A percentile compares a stretch with the other conserved stretches of the same genome.
phyloP scores from a whole-genome alignment of 2,888 invertebrate species.

The Caenorhabditis imperialis region DNA sequence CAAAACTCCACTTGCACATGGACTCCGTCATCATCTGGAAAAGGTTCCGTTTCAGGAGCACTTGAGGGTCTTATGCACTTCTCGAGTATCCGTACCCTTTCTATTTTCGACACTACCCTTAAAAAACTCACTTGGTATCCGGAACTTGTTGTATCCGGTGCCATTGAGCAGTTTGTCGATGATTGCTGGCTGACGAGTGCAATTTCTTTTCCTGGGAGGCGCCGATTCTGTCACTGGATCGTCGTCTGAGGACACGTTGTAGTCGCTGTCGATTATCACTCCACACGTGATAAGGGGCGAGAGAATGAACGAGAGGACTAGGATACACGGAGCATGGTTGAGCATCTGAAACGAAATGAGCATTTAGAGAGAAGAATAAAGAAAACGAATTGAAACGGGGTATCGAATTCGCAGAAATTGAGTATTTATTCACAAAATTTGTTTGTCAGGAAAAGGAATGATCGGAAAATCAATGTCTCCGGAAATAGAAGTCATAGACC shows the following conservation, averaged over 20 bases:
- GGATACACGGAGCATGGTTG: slow-evolving; percentile 10
- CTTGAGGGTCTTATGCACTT: too few species aligned
- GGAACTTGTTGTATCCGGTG: slow-evolving; percentile 78
- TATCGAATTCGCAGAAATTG: too few species aligned
- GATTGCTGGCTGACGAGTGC: slow-evolving; percentile 74
- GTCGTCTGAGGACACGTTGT: slow-evolving; percentile 61
- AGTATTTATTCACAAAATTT: too few species aligned
- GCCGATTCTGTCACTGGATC: slow-evolving; percentile 45
- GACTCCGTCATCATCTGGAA: slow-evolving; percentile 73
- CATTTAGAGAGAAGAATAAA: slow-evolving; percentile 1
- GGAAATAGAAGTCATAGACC: too few species aligned
- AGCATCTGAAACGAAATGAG: slow-evolving; percentile 29
- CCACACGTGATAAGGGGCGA: slow-evolving; percentile 15
- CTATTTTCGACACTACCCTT: not conserved
- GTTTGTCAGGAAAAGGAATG: too few species aligned
- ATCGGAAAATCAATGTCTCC: too few species aligned
- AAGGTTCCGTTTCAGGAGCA: too few species aligned
- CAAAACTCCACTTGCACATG: slow-evolving; percentile 77
- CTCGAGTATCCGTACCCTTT: not conserved
- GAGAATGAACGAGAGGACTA: slow-evolving; percentile 16
- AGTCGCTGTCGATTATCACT: slow-evolving; percentile 64
- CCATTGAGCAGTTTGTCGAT: slow-evolving; percentile 77
- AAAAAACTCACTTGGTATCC: slow-evolving; percentile 73
- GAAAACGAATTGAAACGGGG: not conserved
- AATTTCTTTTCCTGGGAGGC: slow-evolving; percentile 54